A percentile compares a stretch with the other conserved stretches of the same genome.
Evolutionary conservation across 2,888 invertebrate genomes (phyloP).

Genomic region (Eumacrocentrus americanus): DNA sequence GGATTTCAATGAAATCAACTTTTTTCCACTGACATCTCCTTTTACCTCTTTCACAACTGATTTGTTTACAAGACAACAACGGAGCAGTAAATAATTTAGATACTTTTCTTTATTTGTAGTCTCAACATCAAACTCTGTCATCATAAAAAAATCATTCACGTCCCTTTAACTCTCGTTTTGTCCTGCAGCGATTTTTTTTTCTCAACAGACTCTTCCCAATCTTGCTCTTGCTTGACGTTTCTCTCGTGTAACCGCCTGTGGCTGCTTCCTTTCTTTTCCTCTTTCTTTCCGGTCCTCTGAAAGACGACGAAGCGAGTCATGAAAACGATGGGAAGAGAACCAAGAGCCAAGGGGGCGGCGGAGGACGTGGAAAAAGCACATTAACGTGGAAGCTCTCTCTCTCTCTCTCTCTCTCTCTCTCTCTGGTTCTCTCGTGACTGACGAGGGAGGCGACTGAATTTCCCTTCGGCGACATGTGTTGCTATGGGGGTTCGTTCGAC

Average conservation of each 20-base stretch:
- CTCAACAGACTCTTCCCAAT: background rate
- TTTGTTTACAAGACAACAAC: too few species aligned
- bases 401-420: too few species aligned
- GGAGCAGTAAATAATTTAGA: too few species aligned
- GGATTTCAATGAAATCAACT: too few species aligned
- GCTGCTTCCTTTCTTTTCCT: background rate
- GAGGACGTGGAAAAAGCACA: conserved; percentile 5
- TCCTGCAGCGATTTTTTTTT: background rate
- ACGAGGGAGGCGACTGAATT: conserved; percentile 36
- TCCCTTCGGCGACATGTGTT: conserved; percentile 48
- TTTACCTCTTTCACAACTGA: too few species aligned
- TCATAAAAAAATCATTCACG: conserved; percentile 13
- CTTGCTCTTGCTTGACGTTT: background rate
- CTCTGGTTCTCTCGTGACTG: conserved; percentile 29
- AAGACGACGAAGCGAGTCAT: background rate
- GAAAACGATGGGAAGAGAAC: background rate
- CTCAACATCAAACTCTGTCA: background rate
- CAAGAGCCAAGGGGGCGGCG: background rate
- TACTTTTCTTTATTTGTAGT: too few species aligned
- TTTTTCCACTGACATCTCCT: too few species aligned
- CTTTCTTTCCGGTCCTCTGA: background rate
- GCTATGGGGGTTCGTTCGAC: conserved; percentile 48
- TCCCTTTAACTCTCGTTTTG: conserved; percentile 7
- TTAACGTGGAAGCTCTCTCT: conserved; percentile 1
- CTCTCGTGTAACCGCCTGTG: background rate